These are phyloP conservation scores for Magallana nippona DNA, from an alignment of 2,888 invertebrate genomes.

Conservation along the genomic window DNA sequence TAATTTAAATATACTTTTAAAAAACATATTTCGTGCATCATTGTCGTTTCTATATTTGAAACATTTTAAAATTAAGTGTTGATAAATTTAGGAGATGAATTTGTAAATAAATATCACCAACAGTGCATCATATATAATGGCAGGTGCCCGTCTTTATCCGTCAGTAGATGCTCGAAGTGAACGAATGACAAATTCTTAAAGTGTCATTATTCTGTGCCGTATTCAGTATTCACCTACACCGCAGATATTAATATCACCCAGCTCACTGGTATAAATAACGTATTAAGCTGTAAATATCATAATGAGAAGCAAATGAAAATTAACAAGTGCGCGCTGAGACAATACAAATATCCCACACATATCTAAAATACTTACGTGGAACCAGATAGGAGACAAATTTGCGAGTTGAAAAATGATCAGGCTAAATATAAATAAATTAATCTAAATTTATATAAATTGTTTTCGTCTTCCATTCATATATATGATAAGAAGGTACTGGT, in stretches of 20 bases:
- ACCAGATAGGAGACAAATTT: not conserved
- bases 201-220: not conserved
- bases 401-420: not conserved
- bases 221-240: not conserved
- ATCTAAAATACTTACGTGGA: not conserved
- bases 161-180: not conserved
- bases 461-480: not conserved
- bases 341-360: not conserved
- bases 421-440: conserved; percentile 1
- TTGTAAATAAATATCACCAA: not conserved
- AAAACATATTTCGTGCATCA: not conserved
- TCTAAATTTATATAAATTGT: not conserved
- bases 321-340: not conserved
- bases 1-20: not conserved
- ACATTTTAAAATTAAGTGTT: not conserved
- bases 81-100: not conserved
- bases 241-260: not conserved
- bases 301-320: not conserved
- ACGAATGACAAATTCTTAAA: conserved; percentile 3
- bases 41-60: not conserved
- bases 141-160: not conserved
- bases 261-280: not conserved
- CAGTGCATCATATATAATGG: not conserved
- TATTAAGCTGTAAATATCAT: conserved; percentile 3
- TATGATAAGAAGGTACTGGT: not conserved